Conservation (phyloP, 2,888 invertebrate species). For the Artemia sinica region DNA sequence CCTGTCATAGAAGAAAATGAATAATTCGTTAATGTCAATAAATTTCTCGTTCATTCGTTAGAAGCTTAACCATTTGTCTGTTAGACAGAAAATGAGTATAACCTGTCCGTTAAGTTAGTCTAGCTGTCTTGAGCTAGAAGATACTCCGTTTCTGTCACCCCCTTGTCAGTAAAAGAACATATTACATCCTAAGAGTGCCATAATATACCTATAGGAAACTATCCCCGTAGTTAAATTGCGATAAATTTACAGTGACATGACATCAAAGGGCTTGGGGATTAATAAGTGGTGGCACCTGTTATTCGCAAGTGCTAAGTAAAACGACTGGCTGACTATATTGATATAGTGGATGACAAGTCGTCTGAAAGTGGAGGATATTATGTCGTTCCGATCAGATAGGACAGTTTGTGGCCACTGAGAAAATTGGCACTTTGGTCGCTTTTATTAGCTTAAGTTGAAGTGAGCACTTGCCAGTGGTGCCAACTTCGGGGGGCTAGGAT, state of each 20-base stretch:
- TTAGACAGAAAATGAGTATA: not conserved
- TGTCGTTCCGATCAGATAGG: too few relatives aligned
- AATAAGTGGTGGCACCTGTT: not conserved
- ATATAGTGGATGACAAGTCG: too few relatives aligned
- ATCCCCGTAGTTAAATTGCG: not conserved
- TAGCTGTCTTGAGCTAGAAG: not conserved
- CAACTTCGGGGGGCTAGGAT: too few relatives aligned
- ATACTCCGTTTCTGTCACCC: conserved; percentile 7
- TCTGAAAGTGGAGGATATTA: too few relatives aligned
- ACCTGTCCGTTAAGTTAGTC: conserved; percentile 10
- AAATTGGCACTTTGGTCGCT: too few relatives aligned
- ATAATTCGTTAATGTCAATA: conserved; percentile 6
- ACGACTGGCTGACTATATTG: too few relatives aligned
- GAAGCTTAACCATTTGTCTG: conserved; percentile 6
- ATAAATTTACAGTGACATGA: conserved; percentile 12
- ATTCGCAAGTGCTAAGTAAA: too few relatives aligned
- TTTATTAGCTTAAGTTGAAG: too few relatives aligned
- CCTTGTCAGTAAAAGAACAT: conserved; percentile 3
- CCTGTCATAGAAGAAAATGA: conserved; percentile 11
- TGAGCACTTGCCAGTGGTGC: too few relatives aligned
- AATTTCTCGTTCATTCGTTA: not conserved
- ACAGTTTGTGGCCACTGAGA: too few relatives aligned
- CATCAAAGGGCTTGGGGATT: not conserved
- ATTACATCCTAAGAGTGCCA: conserved; percentile 1
- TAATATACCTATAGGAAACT: conserved; percentile 7